Conservation (phyloP, 2,797 vertebrate genomes). For the Alosa sapidissima region DNA sequence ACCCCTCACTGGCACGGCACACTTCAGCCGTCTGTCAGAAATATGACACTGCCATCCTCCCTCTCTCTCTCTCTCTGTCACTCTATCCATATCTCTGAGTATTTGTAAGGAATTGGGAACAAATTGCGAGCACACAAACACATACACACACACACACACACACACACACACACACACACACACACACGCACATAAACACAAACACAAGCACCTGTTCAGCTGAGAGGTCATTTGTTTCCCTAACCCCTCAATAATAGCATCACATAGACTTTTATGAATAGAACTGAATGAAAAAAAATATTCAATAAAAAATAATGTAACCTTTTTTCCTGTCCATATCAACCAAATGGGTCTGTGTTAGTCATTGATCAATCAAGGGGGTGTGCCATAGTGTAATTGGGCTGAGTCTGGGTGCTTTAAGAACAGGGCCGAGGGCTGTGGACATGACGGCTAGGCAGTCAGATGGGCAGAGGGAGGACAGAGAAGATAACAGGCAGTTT, state of each 20-base stretch:
- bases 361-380: no score
- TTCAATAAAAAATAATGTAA: no score
- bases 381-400: no score
- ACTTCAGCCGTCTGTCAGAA: slow-evolving; percentile 43
- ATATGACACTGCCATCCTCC: slow-evolving; percentile 38
- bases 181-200: not conserved
- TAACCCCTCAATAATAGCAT: not conserved
- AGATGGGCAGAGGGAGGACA: not conserved
- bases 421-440: not conserved
- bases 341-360: no score
- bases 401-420: not conserved
- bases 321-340: no score
- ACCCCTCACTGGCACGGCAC: slow-evolving; percentile 51
- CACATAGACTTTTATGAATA: not conserved
- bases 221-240: not conserved
- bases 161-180: not conserved
- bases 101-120: not conserved
- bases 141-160: slow-evolving; percentile 15
- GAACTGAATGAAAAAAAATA: not conserved
- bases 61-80: slow-evolving; percentile 33
- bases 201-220: no score
- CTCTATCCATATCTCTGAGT: not conserved
- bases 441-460: not conserved
- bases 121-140: not conserved
- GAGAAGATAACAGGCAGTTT: slow-evolving; percentile 5